Percentiles rank a stretch among this genome's conserved stretches.
These are phyloP conservation scores for Rhogogaster chlorosoma DNA, from an alignment of 2,888 invertebrate species.

Conservation along the genomic window DNA sequence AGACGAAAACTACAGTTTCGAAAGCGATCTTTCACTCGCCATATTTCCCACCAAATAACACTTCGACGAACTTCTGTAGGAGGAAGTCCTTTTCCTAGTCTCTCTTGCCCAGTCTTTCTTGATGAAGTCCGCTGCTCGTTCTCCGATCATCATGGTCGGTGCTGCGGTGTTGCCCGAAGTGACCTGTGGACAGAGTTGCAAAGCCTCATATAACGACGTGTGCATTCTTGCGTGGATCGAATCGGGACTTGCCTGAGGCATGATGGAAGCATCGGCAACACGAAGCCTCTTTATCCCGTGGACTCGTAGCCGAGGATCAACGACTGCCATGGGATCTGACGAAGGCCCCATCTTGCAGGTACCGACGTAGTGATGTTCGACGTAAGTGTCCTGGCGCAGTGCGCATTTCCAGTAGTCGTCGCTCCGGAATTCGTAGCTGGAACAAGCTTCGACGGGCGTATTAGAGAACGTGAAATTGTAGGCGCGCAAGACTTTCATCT, in stretches of 20 bases:
- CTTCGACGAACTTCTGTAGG: neutral
- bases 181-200: slow-evolving; percentile 59
- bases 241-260: slow-evolving; percentile 78
- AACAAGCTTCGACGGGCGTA: slow-evolving; percentile 58
- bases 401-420: slow-evolving; percentile 89
- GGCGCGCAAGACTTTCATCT: slow-evolving; percentile 77
- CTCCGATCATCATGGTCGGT: slow-evolving; percentile 81
- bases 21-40: neutral
- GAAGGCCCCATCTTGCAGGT: slow-evolving; percentile 89
- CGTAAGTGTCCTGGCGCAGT: slow-evolving; percentile 84
- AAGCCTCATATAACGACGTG: no score
- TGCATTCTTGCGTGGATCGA: neutral
- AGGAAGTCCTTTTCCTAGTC: neutral
- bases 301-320: slow-evolving; percentile 84
- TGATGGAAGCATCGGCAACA: slow-evolving; percentile 81
- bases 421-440: slow-evolving; percentile 63
- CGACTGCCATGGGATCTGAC: slow-evolving; percentile 86
- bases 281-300: slow-evolving; percentile 81
- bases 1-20: neutral
- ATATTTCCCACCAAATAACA: neutral
- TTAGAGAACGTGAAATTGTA: slow-evolving; percentile 57
- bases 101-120: slow-evolving; percentile 62
- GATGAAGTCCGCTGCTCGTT: slow-evolving; percentile 81
- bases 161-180: slow-evolving; percentile 81
- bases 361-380: slow-evolving; percentile 91